These are phyloP conservation scores for Ectemnius cavifrons DNA, from an alignment of 2,888 invertebrate species.

Conservation along the genomic window DNA sequence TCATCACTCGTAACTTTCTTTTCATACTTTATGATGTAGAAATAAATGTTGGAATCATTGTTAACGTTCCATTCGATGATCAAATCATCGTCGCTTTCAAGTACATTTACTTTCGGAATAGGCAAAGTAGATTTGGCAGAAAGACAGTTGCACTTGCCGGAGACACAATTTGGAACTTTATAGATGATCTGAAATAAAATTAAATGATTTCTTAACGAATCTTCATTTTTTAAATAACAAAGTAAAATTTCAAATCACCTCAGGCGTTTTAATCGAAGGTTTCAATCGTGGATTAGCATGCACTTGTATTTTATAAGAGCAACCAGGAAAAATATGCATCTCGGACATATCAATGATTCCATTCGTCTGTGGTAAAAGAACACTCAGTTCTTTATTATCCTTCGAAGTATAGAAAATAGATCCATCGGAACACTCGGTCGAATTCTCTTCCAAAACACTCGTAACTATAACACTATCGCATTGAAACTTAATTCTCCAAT, in stretches of 20 bases:
- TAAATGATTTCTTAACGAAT: neutral
- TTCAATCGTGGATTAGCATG: slow-evolving; percentile 68
- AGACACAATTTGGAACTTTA: slow-evolving; percentile 69
- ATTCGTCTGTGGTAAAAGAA: slow-evolving; percentile 64
- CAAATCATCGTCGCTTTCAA: slow-evolving; percentile 32
- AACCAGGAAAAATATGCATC: slow-evolving; percentile 64
- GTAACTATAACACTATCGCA: slow-evolving; percentile 63
- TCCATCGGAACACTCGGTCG: slow-evolving; percentile 61
- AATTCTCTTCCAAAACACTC: slow-evolving; percentile 41
- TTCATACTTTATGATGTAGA: slow-evolving; percentile 61
- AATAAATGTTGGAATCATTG: slow-evolving; percentile 44
- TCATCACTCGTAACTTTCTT: neutral
- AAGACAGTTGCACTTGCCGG: slow-evolving; percentile 63
- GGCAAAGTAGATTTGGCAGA: slow-evolving; percentile 55
- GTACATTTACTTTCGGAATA: slow-evolving; percentile 58
- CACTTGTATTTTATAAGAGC: slow-evolving; percentile 69
- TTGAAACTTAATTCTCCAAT: neutral
- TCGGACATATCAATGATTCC: slow-evolving; percentile 63
- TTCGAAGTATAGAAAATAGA: slow-evolving; percentile 61
- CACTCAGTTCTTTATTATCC: slow-evolving; percentile 51
- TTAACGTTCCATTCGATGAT: slow-evolving; percentile 62
- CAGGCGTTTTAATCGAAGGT: slow-evolving; percentile 31
- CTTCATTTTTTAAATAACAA: neutral
- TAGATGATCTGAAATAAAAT: slow-evolving; percentile 60
- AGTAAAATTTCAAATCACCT: slow-evolving; percentile 26